A percentile compares a stretch with the other conserved stretches of the same genome.
phyloP scores from a whole-genome alignment of 2,113 vertebrate genomes.

The Tapirus terrestris region DNA sequence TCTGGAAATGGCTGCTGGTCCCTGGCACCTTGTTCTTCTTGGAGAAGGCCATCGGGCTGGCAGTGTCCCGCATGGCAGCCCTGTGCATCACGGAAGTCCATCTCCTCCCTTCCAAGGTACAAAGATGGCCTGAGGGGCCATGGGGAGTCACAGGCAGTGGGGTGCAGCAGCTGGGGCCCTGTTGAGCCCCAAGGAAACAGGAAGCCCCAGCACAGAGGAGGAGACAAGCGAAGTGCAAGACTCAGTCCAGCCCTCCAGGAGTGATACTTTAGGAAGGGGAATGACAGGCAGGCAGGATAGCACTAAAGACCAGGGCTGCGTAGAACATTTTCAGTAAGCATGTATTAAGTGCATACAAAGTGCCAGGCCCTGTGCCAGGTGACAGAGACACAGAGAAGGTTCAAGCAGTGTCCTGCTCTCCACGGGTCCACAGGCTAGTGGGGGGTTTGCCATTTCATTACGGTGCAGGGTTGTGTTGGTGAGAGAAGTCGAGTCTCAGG shows the following conservation, averaged over 20 bases:
- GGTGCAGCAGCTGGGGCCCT: not conserved
- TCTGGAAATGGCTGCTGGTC: slow-evolving; percentile 95
- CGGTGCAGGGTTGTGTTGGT: not conserved
- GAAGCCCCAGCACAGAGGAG: not conserved
- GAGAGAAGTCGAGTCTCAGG: not conserved
- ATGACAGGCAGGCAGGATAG: not conserved
- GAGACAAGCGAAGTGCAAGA: not conserved
- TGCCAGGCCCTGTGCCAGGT: not conserved
- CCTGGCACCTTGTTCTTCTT: slow-evolving; percentile 90
- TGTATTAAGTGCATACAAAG: not conserved
- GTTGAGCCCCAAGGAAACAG: not conserved
- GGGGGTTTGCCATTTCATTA: not conserved
- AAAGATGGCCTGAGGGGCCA: not conserved
- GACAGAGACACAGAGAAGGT: not conserved
- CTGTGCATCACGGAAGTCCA: slow-evolving; percentile 91
- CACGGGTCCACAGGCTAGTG: not conserved
- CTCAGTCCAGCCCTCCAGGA: not conserved
- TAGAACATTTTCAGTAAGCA: not conserved
- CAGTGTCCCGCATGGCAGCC: slow-evolving; percentile 84
- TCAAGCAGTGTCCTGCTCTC: not conserved
- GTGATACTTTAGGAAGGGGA: not conserved
- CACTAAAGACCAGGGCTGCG: not conserved
- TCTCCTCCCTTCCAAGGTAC: slow-evolving; percentile 94
- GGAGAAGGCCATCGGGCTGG: slow-evolving; percentile 90
- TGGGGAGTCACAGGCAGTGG: not conserved